Conservation (phyloP, 2,113 vertebrate genomes). For the Agapornis roseicollis region DNA sequence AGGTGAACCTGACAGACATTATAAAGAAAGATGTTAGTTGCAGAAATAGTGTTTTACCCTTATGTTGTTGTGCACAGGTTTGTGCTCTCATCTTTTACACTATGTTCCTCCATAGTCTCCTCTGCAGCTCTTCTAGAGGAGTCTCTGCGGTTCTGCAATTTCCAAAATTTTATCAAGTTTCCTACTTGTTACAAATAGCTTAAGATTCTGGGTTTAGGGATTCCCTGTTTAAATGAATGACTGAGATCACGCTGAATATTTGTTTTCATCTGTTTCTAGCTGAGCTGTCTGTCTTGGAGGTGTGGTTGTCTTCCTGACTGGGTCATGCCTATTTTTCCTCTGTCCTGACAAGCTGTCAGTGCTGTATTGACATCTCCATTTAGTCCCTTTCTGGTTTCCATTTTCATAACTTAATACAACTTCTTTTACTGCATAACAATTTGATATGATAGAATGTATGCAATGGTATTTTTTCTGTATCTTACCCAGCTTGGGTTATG, state of each 20-base stretch:
- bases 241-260: not conserved
- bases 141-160: not conserved
- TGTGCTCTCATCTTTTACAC: not conserved
- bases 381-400: not conserved
- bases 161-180: not conserved
- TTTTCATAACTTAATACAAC: not conserved
- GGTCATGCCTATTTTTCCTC: not conserved
- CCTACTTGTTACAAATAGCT: not conserved
- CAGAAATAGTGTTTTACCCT: not conserved
- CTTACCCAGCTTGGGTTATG: not conserved
- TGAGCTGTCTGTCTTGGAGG: not conserved
- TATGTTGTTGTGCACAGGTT: not conserved
- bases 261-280: slow-evolving; percentile 14
- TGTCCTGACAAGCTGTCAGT: not conserved
- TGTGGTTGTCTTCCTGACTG: not conserved
- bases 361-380: slow-evolving; percentile 4
- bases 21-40: not conserved
- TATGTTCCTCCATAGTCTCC: not conserved
- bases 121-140: not conserved
- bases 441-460: not conserved
- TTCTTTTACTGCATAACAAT: not conserved
- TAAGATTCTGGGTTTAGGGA: not conserved
- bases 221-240: not conserved
- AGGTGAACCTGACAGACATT: not conserved
- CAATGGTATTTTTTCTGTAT: not conserved